These are phyloP conservation scores for Spatula versicolor DNA, from an alignment of 2,797 vertebrate genomes.

Conservation along the genomic window DNA sequence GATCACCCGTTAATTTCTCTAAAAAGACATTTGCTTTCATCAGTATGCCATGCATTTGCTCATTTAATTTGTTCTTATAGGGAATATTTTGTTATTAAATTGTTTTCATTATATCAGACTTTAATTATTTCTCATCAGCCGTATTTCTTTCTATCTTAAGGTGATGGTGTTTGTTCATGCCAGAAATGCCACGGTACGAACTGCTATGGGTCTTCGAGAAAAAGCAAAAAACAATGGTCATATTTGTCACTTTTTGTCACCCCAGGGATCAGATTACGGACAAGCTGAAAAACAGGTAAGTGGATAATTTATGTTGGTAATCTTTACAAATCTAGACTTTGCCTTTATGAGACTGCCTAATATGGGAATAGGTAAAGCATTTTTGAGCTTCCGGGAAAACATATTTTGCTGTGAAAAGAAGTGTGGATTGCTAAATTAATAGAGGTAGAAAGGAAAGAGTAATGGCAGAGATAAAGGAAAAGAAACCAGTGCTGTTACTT, in stretches of 20 bases:
- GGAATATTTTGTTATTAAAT: background rate
- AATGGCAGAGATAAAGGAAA: background rate
- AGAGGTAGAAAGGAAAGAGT: background rate
- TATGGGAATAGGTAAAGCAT: background rate
- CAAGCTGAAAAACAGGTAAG: slow-evolving; percentile 95
- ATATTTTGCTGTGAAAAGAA: background rate
- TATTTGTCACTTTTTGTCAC: slow-evolving; percentile 86
- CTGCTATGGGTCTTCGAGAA: slow-evolving; percentile 92
- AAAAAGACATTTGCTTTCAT: background rate
- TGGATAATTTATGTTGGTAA: background rate
- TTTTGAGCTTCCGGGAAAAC: background rate
- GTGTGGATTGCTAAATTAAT: background rate
- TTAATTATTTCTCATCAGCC: slow-evolving; percentile 5
- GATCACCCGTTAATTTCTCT: background rate
- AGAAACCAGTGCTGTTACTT: background rate
- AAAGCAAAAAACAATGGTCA: slow-evolving; percentile 95
- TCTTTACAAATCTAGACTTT: background rate
- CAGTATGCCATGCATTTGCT: background rate
- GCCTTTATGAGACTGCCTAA: background rate
- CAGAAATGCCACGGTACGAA: slow-evolving; percentile 94
- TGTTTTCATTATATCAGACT: background rate
- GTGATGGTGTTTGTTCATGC: slow-evolving; percentile 99
- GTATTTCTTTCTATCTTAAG: slow-evolving; percentile 74
- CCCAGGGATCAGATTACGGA: slow-evolving; percentile 90
- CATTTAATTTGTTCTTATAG: background rate